Conservation (phyloP, 2,888 invertebrate genomes). For the Spatulosminthurus flaviceps region DNA sequence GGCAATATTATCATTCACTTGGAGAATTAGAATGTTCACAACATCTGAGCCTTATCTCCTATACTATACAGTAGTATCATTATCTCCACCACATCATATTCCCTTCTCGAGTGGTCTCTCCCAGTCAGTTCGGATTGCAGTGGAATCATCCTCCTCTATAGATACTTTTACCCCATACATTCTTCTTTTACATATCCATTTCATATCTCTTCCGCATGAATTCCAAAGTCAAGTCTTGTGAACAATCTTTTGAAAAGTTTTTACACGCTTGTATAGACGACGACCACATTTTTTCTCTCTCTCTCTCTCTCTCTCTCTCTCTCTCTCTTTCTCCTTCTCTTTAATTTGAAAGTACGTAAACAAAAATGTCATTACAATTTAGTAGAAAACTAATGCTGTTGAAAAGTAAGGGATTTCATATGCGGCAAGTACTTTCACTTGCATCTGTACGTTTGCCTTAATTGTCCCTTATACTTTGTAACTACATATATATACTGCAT, state of each 20-base stretch:
- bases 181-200: neutral
- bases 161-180: neutral
- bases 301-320: too few relatives aligned
- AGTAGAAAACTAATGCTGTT: neutral
- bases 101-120: too few relatives aligned
- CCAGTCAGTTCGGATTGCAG: too few relatives aligned
- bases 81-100: conserved; percentile 14
- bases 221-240: conserved; percentile 3
- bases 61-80: conserved; percentile 3
- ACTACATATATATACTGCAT: too few relatives aligned
- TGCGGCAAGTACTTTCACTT: too few relatives aligned
- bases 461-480: neutral
- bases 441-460: neutral
- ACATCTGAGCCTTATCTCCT: conserved; percentile 41
- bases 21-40: conserved; percentile 38
- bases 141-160: neutral
- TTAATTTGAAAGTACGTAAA: conserved; percentile 10
- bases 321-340: too few relatives aligned
- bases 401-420: too few relatives aligned
- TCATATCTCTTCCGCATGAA: neutral
- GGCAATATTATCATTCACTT: conserved; percentile 32
- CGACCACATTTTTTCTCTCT: too few relatives aligned
- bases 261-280: neutral
- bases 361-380: conserved; percentile 14
- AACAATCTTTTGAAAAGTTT: neutral